Conservation (phyloP, 2,888 invertebrate species). For the Sinelater perroti region DNA sequence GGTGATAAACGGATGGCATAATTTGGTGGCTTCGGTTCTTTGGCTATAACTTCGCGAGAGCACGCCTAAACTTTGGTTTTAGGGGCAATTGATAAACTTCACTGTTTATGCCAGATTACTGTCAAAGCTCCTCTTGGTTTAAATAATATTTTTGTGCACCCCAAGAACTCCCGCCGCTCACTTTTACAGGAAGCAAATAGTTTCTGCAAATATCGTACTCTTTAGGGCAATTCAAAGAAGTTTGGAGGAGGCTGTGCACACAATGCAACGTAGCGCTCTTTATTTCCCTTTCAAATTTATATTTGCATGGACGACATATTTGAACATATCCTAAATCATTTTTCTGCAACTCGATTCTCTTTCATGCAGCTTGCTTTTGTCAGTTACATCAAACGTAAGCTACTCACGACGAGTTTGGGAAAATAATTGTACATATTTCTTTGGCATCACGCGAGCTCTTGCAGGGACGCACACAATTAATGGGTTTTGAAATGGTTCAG, state of each 20-base stretch:
- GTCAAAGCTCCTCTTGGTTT: not conserved
- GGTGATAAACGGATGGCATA: slow-evolving; percentile 35
- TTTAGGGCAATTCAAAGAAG: not conserved
- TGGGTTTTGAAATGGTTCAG: no score
- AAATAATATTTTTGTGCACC: slow-evolving; percentile 10
- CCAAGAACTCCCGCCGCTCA: not conserved
- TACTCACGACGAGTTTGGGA: not conserved
- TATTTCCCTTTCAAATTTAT: not conserved
- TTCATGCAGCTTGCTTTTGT: not conserved
- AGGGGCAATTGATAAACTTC: slow-evolving; percentile 8
- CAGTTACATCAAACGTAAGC: not conserved
- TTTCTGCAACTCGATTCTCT: not conserved
- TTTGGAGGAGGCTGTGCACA: not conserved
- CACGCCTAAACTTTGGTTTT: slow-evolving; percentile 14
- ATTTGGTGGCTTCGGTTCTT: slow-evolving; percentile 33
- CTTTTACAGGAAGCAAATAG: not conserved
- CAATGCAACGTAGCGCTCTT: not conserved
- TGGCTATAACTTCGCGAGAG: slow-evolving; percentile 25
- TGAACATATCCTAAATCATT: not conserved
- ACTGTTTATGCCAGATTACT: slow-evolving; percentile 6
- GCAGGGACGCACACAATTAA: no score
- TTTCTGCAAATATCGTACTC: not conserved
- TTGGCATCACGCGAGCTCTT: not conserved
- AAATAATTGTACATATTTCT: not conserved
- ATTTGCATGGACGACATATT: not conserved